phyloP scores from a whole-genome alignment of 2,113 vertebrate genomes.

The Mystacornis crossleyi region DNA sequence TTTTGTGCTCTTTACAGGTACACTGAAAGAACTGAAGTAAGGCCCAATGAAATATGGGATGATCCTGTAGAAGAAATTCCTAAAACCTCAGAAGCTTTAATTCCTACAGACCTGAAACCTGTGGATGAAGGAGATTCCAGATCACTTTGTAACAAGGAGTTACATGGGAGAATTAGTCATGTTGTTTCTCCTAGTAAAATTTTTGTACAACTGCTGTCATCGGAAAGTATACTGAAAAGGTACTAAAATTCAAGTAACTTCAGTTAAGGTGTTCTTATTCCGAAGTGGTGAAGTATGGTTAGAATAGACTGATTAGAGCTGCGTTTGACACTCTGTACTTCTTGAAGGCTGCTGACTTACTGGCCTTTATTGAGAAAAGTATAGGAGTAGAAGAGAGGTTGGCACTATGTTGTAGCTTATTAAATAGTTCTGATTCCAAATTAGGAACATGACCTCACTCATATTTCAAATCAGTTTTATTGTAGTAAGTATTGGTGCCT shows the following conservation, averaged over 20 bases:
- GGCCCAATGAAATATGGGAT: conserved; percentile 74
- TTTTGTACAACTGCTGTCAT: conserved; percentile 79
- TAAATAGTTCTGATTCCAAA: background rate
- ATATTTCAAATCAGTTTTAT: background rate
- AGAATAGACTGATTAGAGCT: background rate
- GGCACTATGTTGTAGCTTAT: background rate
- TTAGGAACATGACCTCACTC: background rate
- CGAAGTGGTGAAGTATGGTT: background rate
- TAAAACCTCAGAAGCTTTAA: conserved; percentile 24
- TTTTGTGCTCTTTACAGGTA: conserved; percentile 43
- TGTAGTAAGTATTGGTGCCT: background rate
- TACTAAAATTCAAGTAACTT: conserved; percentile 37
- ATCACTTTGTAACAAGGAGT: conserved; percentile 63
- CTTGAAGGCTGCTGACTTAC: background rate
- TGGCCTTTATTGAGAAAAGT: background rate
- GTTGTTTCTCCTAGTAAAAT: conserved; percentile 89
- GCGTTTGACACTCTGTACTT: background rate
- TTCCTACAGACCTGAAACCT: background rate
- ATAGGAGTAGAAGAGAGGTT: background rate
- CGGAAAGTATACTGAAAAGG: conserved; percentile 81
- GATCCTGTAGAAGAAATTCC: conserved; percentile 61
- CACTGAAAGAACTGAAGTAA: background rate
- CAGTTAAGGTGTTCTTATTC: background rate
- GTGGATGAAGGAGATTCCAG: conserved; percentile 28
- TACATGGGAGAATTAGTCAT: conserved; percentile 80